Base-by-base conservation (phyloP, 1,140 invertebrate genomes). In the Rhopalosiphum maidis region DNA sequence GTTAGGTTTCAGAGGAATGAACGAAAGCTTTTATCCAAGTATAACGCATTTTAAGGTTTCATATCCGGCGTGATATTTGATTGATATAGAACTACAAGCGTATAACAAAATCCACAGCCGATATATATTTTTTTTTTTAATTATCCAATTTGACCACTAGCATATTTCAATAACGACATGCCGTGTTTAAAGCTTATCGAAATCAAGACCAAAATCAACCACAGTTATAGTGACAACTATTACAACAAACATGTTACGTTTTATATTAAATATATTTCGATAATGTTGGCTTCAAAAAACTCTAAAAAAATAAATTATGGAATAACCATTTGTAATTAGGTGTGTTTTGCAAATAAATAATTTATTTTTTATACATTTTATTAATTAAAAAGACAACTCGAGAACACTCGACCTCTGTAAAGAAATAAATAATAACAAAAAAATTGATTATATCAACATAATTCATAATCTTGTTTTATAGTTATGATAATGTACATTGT, bases 401-500 rank as follows among this genome's bases (percentile, higher is more conserved):
- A 51, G 2, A 15, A 77, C 30, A n/a, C 60, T 77, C n/a, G 60
- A 77, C 30, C n/a, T 77, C n/a, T 15, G 60, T 0, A 85, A 43
- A 46, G 5, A 46, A 48, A 30, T 37, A 25, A 87, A n/a, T 87
- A 87, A 87, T 46, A 46, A 48, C 4, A 6, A 85, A 48, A n/a
- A 87, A 87, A 46, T 43, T n/a, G 9, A 43, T 46, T 87, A 87
- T 46, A 87, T 46, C 11, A 18, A n/a, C 30, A 85, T 85, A 41
- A 85, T 43, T 85, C 41, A 43, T 41, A 41, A 41, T 85, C 37
- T 37, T 85, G 37, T 85, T 85, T 85, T 87, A 87, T 87, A 48
- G 30, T 87, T 87, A 48, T 35, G 11, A 48, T 87, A 51, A 87
- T 48, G 15, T 46, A n/a, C 22, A 83, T 87, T 87, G 15, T 46